Evolutionary conservation across 2,888 invertebrate genomes (phyloP), one percentile per base, ranked within the genome.

Genomic region (Rhagonycha fulva): DNA sequence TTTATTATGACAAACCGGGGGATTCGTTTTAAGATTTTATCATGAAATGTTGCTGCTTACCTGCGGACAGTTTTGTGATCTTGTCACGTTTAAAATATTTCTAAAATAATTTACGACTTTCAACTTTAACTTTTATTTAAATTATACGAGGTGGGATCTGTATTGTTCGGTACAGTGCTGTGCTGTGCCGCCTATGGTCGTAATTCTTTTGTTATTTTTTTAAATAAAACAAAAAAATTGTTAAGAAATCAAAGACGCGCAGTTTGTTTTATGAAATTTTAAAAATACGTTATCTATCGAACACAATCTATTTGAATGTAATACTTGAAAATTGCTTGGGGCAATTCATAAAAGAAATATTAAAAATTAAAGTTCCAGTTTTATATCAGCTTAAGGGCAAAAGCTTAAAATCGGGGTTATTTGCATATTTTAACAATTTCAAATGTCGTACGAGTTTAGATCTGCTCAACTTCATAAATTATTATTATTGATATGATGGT

Each of bases 371-470:
- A 80, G 79, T 78, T 76, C 76, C 74, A 69, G 71, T 62, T 77
- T 77, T 75, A 77, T 75, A 75, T 77, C 72, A 72, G 79, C 82
- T 78, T 66, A 26, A 72, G 79, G 81, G 81, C 79, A 23, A 76
- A 47, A 71, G 78, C 78, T 80, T 79, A 82, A 82, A 81, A 80
- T 81, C 81, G 72, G 80, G 76, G 78, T 78, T 78, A 83, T 83
- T 83, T 83, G 81, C 82, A 83, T 83, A 82, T 82, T 82, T 82
- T 81, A 83, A 80, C 80, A 79, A 81, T 82, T 81, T 80, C 76
- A 81, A 83, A 80, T 82, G 81, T 82, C 82, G 80, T 80, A 76
- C 74, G 68, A 68, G 78, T 62, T 70, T 68, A 62, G 68, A 73
- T 70, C 71, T 69, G 77, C 71, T 75, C 67, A 47, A 61, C 61